A percentile compares a stretch with the other conserved stretches of the same genome.
These are phyloP conservation scores for Catharus minimus DNA, from an alignment of 2,113 vertebrate species.

Conservation along the genomic window DNA sequence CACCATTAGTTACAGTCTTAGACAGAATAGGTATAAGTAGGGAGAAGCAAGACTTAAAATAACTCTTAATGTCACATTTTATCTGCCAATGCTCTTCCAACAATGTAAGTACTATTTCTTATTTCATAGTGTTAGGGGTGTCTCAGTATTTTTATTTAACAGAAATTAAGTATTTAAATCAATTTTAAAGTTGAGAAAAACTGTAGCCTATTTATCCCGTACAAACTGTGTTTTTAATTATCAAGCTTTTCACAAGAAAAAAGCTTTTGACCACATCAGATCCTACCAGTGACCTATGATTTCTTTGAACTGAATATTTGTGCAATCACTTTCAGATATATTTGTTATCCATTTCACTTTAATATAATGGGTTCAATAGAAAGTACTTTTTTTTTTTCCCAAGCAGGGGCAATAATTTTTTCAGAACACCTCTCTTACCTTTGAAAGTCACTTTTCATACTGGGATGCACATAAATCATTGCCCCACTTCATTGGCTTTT, in stretches of 20 bases:
- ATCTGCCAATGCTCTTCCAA: not conserved
- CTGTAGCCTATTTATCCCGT: not conserved
- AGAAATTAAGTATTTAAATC: not conserved
- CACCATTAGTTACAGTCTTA: slow-evolving; percentile 23
- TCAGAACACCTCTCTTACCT: not conserved
- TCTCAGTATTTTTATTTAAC: not conserved
- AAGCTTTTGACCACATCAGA: not conserved
- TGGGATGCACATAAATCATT: slow-evolving; percentile 39
- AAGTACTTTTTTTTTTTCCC: not conserved
- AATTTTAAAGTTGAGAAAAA: not conserved
- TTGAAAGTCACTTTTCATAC: slow-evolving; percentile 32
- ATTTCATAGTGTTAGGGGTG: not conserved
- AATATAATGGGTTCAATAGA: slow-evolving; percentile 4
- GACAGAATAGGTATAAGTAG: slow-evolving; percentile 24
- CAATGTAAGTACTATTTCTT: not conserved
- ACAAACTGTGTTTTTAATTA: slow-evolving; percentile 15
- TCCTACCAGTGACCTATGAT: not conserved
- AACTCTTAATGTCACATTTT: not conserved
- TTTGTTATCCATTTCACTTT: slow-evolving; percentile 18
- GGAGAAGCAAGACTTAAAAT: slow-evolving; percentile 37
- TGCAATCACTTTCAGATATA: not conserved
- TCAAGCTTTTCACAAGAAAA: not conserved
- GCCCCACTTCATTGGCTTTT: slow-evolving; percentile 19
- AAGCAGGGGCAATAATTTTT: not conserved
- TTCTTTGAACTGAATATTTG: slow-evolving; percentile 8